Evolutionary conservation across 2,113 vertebrate species (phyloP).

Genomic region (Ancistrus triradiatus): DNA sequence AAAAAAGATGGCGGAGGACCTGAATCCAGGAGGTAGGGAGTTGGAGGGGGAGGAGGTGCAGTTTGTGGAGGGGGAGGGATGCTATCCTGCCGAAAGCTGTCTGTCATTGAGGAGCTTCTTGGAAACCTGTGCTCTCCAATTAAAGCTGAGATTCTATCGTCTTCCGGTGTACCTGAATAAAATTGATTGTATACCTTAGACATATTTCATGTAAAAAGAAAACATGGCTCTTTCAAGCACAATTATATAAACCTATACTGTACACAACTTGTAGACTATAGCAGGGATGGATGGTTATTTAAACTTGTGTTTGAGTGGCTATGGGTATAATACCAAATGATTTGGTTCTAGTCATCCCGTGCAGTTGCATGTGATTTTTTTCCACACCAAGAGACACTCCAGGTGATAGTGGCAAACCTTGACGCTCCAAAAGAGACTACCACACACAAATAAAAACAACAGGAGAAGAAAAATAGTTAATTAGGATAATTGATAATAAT

Average conservation of each 20-base stretch:
- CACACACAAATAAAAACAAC: conserved; percentile 22
- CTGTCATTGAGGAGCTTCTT: conserved; percentile 91
- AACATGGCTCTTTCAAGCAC: too few species aligned
- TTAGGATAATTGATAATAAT: too few species aligned
- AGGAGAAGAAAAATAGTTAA: neutral
- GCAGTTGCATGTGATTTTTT: conserved; percentile 84
- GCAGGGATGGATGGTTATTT: too few species aligned
- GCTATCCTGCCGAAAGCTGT: conserved; percentile 79
- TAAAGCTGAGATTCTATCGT: conserved; percentile 85
- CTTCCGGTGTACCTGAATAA: conserved; percentile 74
- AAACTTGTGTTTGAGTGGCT: too few species aligned
- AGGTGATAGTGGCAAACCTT: conserved; percentile 80
- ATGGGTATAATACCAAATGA: conserved; percentile 94
- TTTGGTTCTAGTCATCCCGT: conserved; percentile 91
- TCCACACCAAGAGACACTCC: conserved; percentile 63
- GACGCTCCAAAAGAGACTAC: conserved; percentile 89
- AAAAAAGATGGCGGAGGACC: conserved; percentile 89
- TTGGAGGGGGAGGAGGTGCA: conserved; percentile 85
- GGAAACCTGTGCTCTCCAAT: conserved; percentile 90
- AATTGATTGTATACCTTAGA: too few species aligned
- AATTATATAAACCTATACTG: too few species aligned
- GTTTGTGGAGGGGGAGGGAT: conserved; percentile 92
- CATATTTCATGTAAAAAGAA: too few species aligned
- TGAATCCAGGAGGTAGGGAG: conserved; percentile 82
- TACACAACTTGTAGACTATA: too few species aligned